Conservation (phyloP, 2,797 vertebrate genomes). For the Tolypeutes matacus region DNA sequence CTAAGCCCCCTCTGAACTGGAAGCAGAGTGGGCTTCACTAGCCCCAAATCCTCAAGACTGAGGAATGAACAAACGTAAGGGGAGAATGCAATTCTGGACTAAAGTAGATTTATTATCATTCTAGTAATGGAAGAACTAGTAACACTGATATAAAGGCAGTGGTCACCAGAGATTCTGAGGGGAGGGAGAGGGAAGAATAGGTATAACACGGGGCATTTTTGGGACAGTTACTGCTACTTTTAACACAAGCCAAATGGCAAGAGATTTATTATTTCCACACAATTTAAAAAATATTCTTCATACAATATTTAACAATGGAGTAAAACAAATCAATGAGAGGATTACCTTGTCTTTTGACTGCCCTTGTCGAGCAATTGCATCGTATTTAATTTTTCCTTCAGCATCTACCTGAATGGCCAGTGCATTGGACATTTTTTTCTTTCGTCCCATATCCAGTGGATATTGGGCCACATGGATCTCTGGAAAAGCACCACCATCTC, state of each 20-base stretch:
- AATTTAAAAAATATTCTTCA: constrained; percentile 1
- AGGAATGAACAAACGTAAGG: no score
- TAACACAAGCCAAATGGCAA: constrained; percentile 24
- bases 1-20: no score
- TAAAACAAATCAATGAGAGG: neutral
- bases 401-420: constrained; percentile 97
- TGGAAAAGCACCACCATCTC: constrained; percentile 98
- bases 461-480: constrained; percentile 98
- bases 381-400: constrained; percentile 98
- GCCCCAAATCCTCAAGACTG: no score
- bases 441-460: constrained; percentile 97
- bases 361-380: constrained; percentile 97
- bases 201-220: no score
- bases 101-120: no score
- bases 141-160: no score
- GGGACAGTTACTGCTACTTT: neutral
- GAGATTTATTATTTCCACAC: constrained; percentile 51
- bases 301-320: neutral
- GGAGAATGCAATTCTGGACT: no score
- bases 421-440: constrained; percentile 97
- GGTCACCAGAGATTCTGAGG: no score
- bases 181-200: no score
- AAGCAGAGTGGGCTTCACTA: no score
- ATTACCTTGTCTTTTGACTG: constrained; percentile 97
- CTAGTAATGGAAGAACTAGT: no score